Base-by-base conservation (phyloP, 2,888 invertebrate species). In the Tetragnatha montana region DNA sequence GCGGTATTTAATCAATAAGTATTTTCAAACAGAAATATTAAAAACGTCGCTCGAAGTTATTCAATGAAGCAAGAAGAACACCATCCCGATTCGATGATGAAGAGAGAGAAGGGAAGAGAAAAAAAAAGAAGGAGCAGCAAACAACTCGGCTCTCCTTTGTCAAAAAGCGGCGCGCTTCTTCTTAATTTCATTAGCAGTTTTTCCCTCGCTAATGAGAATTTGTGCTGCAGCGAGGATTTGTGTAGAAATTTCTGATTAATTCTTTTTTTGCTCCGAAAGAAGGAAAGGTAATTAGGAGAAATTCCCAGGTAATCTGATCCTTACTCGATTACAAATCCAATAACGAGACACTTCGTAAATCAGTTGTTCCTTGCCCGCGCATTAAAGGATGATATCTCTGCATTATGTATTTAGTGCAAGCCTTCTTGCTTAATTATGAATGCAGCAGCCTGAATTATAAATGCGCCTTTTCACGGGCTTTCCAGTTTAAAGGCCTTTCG, bases 311-410 rank as follows among this genome's bases (percentile, higher is more conserved):
- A 90, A 90, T 85, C 85, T 85, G 78, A 73, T 90, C 90, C 78
- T 90, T 87, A 90, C 90, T 90, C 90, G 90, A 90, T 90, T 90
- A 90, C 90, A 87, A 90, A 90, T 90, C 90, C 90, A 90, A 90
- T 90, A 90, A 90, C 83, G 80, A 75, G 87, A 86, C 90, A 87
- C 90, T 90, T 90, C 87, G 87, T 90, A 90, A 90, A 90, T 90
- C 90, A 90, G 90, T 90, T 90, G 90, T 90, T 90, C 90, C 87
- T 90, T 90, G 84, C 90, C 90, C 83, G 85, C 75, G 90, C 87
- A 90, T 90, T 90, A 90, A 87, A 79, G 90, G 80, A 90, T 90
- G 90, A 90, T 90, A 90, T 85, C 87, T 83, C 90, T 90, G 87
- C 90, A 90, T 90, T 90, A 90, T 90, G 87, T 90, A 87, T 87